phyloP scores from a whole-genome alignment of 2,888 invertebrate genomes.

The Hymenopus coronatus region DNA sequence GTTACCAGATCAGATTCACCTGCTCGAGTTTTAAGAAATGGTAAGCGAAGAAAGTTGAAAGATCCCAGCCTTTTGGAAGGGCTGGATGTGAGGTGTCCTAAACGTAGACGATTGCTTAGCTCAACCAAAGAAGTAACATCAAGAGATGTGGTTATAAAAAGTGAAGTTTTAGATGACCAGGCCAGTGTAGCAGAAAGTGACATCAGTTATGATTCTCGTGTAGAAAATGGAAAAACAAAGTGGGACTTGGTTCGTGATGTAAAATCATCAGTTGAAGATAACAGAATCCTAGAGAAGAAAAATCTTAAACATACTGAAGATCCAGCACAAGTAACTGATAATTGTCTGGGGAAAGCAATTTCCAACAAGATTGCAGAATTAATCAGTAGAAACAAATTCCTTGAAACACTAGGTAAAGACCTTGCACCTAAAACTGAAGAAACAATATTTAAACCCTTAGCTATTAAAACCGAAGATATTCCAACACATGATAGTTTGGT shows the following conservation, averaged over 20 bases:
- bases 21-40: slow-evolving; percentile 28
- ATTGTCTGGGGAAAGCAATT: slow-evolving; percentile 25
- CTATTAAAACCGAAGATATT: background rate
- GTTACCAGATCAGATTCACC: slow-evolving; percentile 24
- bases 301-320: background rate
- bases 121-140: slow-evolving; percentile 24
- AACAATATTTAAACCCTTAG: background rate
- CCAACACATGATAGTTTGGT: background rate
- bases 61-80: slow-evolving; percentile 57
- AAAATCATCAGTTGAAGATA: background rate
- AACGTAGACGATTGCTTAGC: slow-evolving; percentile 52
- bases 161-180: slow-evolving; percentile 11
- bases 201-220: slow-evolving; percentile 1
- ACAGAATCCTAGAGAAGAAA: background rate
- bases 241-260: background rate
- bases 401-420: slow-evolving; percentile 1
- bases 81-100: slow-evolving; percentile 49
- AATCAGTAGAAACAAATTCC: slow-evolving; percentile 22
- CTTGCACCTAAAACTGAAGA: background rate
- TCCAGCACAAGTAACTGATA: background rate
- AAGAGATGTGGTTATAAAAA: slow-evolving; percentile 9
- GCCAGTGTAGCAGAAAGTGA: slow-evolving; percentile 25
- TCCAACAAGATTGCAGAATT: slow-evolving; percentile 24
- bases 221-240: slow-evolving; percentile 6
- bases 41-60: slow-evolving; percentile 42